Base-by-base conservation (phyloP, 1,140 invertebrate genomes). In the Melitaea cinxia region DNA sequence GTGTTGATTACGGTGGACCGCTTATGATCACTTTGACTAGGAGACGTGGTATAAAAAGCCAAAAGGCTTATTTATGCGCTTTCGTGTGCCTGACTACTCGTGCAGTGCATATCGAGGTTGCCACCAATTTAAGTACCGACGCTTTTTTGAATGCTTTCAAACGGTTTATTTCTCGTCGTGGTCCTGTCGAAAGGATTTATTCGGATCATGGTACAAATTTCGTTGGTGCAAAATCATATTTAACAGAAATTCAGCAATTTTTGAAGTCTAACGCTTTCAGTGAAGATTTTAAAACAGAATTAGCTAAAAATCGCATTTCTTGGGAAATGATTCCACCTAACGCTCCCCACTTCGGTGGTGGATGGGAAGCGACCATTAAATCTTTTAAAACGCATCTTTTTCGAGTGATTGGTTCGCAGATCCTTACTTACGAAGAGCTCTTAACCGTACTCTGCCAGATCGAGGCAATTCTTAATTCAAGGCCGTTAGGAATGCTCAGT, bases 91-190 rank as follows among this genome's bases (percentile, higher is more conserved):
- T 47, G 10, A 47, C 45, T 47, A 47, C 45, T 17, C 19, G 45
- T 17, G 45, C 45, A 10, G 45, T 47, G 19, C 45, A 50, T 50
- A 21, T 50, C 23, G 47, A 50, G 24, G 1, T 50, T 10, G 47
- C 47, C 24, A 10, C 17, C 24, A 21, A 50, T 50, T 50, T 50
- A 24, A 50, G 47, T 50, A 50, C 47, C n/a, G 47, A 50, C n/a
- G 17, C 47, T 12, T 50, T 50, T 50, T 21, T 50, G 23, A 23
- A 50, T 21, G 47, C 47, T 23, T 50, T 50, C 23, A 50, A 50
- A 50, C 7, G 47, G 24, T 50, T 50, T 24, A 23, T 50, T 12
- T 23, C 19, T 50, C 23, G 47, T 23, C 47, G 47, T 7, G 47
- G 47, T 50, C 47, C 47, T 4, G n/a, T 50, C n/a, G 47, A 50